phyloP scores from a whole-genome alignment of 2,888 invertebrate genomes.

The Nudaria mundana region DNA sequence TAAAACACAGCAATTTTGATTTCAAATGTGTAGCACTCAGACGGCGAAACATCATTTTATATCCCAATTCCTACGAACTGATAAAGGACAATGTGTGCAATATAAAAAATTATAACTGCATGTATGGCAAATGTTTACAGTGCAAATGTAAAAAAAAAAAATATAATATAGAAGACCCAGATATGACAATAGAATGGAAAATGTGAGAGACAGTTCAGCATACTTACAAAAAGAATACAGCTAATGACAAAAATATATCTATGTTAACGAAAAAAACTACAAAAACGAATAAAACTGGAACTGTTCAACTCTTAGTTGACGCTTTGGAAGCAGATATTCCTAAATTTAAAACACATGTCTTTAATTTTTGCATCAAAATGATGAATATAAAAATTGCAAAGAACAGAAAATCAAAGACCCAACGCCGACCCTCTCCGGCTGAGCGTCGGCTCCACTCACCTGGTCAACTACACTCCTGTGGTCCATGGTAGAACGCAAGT shows the following conservation, averaged over 20 bases:
- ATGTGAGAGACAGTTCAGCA: not conserved
- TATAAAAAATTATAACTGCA: too few species aligned
- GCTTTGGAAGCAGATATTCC: slow-evolving; percentile 6
- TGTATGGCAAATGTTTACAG: slow-evolving; percentile 4
- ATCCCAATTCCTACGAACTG: too few species aligned
- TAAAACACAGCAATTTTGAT: not conserved
- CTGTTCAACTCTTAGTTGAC: not conserved
- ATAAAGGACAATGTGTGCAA: too few species aligned
- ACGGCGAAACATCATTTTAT: too few species aligned
- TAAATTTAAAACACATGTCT: slow-evolving; percentile 8
- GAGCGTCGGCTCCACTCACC: too few species aligned
- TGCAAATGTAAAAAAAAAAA: not conserved
- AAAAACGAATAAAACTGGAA: slow-evolving; percentile 3
- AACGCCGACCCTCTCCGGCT: too few species aligned
- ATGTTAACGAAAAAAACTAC: slow-evolving; percentile 4
- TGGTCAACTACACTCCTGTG: too few species aligned
- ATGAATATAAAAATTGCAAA: slow-evolving; percentile 8
- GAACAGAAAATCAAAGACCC: too few species aligned
- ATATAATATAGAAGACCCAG: not conserved
- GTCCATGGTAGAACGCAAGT: too few species aligned
- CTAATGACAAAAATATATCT: too few species aligned
- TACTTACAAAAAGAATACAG: not conserved
- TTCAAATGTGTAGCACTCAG: too few species aligned
- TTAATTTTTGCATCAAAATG: slow-evolving; percentile 9
- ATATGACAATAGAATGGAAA: not conserved